These are phyloP conservation scores for Scomber scombrus DNA, from an alignment of 2,113 vertebrate genomes.

Conservation along the genomic window DNA sequence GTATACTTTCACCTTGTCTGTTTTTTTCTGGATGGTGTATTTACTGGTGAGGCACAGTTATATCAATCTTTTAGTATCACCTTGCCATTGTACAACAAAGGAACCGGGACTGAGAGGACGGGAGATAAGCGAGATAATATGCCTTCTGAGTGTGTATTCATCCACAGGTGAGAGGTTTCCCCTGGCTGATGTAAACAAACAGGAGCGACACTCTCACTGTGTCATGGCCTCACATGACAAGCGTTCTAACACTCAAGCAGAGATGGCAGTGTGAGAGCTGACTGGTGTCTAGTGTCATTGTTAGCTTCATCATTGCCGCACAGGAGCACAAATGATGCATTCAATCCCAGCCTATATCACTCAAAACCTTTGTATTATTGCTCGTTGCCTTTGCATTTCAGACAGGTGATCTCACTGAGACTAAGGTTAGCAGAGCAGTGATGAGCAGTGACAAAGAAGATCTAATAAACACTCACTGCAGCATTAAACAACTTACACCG, in stretches of 20 bases:
- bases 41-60: conserved; percentile 2
- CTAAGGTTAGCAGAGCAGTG: no score
- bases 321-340: no score
- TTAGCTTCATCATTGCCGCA: background rate
- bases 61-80: conserved; percentile 58
- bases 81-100: conserved; percentile 38
- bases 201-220: conserved; percentile 31
- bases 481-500: no score
- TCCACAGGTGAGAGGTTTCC: conserved; percentile 42
- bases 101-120: conserved; percentile 22
- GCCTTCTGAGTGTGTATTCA: conserved; percentile 41
- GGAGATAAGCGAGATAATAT: conserved; percentile 53
- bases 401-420: no score
- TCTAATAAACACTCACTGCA: no score
- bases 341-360: no score
- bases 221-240: conserved; percentile 34
- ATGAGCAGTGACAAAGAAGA: no score
- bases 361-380: no score
- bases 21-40: background rate
- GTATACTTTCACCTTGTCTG: conserved; percentile 29
- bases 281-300: background rate
- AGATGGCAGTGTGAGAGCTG: background rate
- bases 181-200: conserved; percentile 66
- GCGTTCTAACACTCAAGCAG: conserved; percentile 23
- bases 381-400: no score